phyloP scores from a whole-genome alignment of 2,888 invertebrate species.

The Ceriagrion tenellum region DNA sequence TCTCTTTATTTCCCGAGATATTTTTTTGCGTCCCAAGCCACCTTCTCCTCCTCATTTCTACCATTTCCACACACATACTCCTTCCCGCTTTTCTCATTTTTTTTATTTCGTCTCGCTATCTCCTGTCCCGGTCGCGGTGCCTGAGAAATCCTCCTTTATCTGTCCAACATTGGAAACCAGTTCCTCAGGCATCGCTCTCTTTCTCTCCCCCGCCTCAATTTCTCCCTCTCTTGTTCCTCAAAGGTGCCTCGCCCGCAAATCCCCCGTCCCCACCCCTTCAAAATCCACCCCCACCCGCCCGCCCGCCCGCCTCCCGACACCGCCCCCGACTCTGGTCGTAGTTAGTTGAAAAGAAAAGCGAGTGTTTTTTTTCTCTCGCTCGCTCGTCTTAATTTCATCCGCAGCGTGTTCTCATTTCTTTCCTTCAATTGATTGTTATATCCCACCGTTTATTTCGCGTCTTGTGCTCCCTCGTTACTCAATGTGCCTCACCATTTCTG shows the following conservation, averaged over 20 bases:
- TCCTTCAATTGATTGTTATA: not conserved
- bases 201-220: not conserved
- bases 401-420: not conserved
- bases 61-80: not conserved
- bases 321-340: not conserved
- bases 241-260: not conserved
- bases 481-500: not conserved
- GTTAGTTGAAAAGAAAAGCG: not conserved
- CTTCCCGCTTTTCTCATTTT: not conserved
- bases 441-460: not conserved
- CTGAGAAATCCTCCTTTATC: constrained; percentile 23
- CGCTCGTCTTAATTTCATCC: not conserved
- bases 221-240: not conserved
- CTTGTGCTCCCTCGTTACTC: not conserved
- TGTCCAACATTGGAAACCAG: constrained; percentile 16
- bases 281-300: too few relatives aligned
- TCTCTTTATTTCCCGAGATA: not conserved
- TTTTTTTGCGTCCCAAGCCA: not conserved
- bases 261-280: not conserved
- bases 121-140: not conserved
- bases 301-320: not conserved
- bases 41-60: not conserved
- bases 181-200: not conserved
- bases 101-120: not conserved
- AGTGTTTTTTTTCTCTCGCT: not conserved